Base-by-base conservation (phyloP, 1,140 invertebrate genomes). In the Leptinotarsa texana region DNA sequence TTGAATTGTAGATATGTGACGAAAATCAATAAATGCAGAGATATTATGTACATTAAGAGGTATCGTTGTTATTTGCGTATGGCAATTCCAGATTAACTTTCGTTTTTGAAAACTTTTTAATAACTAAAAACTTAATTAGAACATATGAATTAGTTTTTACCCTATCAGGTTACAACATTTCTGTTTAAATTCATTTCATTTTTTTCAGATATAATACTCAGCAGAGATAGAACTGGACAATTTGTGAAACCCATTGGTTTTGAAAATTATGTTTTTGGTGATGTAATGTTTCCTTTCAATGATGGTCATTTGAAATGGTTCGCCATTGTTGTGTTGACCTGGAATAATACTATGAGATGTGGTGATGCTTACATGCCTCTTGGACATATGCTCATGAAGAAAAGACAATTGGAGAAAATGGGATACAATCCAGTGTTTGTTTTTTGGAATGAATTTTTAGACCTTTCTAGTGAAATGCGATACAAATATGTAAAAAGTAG, bases 151-250 rank as follows among this genome's bases (percentile, higher is more conserved):
- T 42, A 42, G 8, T 42, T 42, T 42, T 42, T 42, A 42, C 8
- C 8, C 33, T 11, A 42, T 42, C 33, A 42, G 11, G 8, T 42
- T 72, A 33, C 15, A 61, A 66, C 3, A 72, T 24, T 15, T 15
- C 13, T 21, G 6, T 51, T 73, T 1, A 57, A 62, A 22, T 66
- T 24, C 18, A 42, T 8, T 18, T 66, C 2, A 2, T 42, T 65
- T 78, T 49, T 87, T 87, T 74, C 83, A 84, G 88, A 90, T 84
- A 84, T 91, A 72, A 81, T 91, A 21, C 74, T 90, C 66, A 89
- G 89, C 77, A 77, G 88, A 68, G 83, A 89, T 80, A 73, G 82
- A 67, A 85, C 86, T 24, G 69, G 87, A 27, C 70, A 83, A 74
- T 82, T 88, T 61, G 69, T 84, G 21, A 78, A 85, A 77, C 79